These are phyloP conservation scores for Sceloporus undulatus DNA, from an alignment of 2,113 vertebrate species.

Conservation along the genomic window DNA sequence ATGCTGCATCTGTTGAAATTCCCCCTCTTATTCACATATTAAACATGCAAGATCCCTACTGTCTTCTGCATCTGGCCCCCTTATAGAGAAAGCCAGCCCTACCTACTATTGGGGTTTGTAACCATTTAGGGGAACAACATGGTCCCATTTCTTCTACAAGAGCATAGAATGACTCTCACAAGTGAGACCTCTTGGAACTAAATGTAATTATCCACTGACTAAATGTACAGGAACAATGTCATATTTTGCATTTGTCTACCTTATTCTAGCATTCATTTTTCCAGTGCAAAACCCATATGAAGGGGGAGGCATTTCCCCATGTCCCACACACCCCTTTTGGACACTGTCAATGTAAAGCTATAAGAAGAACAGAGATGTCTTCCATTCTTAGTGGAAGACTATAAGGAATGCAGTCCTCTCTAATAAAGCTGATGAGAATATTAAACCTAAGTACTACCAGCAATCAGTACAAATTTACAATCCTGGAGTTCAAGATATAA, in stretches of 20 bases:
- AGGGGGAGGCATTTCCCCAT: background rate
- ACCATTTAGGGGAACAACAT: no score
- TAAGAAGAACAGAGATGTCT: fast-evolving
- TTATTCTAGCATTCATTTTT: background rate
- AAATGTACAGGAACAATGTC: background rate
- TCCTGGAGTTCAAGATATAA: background rate
- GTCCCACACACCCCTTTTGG: fast-evolving
- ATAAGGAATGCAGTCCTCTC: background rate
- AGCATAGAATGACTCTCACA: no score
- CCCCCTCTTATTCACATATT: background rate
- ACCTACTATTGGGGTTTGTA: no score
- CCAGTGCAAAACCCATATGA: no score
- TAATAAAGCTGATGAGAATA: background rate
- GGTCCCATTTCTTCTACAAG: no score
- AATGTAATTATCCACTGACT: background rate
- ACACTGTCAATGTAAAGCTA: fast-evolving
- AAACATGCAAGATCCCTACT: background rate
- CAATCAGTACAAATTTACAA: background rate
- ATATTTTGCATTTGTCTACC: background rate
- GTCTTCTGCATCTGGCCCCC: background rate
- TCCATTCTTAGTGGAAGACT: background rate
- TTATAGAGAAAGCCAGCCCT: background rate
- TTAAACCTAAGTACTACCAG: background rate
- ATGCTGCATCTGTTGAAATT: background rate
- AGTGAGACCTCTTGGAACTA: no score